A percentile compares a stretch with the other conserved stretches of the same genome.
Evolutionary conservation across 2,797 vertebrate species (phyloP).

Genomic region (Pygocentrus nattereri): DNA sequence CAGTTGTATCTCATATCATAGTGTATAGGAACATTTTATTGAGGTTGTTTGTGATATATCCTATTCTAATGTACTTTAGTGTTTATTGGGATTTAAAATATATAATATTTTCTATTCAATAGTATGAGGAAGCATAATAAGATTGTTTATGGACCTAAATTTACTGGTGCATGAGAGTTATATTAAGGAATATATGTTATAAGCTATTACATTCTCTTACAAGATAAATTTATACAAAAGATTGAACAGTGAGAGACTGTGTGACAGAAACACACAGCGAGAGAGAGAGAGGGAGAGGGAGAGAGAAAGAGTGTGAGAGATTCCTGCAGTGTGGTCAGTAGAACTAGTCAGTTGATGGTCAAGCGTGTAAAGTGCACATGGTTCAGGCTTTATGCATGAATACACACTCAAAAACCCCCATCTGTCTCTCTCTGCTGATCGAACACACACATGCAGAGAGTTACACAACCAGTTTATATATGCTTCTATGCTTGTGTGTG

Average conservation of each 20-base stretch:
- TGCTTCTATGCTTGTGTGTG: not conserved
- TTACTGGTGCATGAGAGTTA: too few relatives aligned
- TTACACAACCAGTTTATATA: not conserved
- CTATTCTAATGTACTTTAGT: too few relatives aligned
- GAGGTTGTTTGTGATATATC: too few relatives aligned
- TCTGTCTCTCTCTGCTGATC: not conserved
- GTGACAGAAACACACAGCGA: not conserved
- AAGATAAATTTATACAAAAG: too few relatives aligned
- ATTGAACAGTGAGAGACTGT: not conserved
- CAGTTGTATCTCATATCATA: too few relatives aligned
- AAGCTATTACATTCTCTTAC: too few relatives aligned
- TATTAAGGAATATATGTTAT: too few relatives aligned
- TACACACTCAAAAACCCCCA: not conserved
- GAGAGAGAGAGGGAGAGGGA: not conserved
- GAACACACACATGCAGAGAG: slow-evolving; percentile 9
- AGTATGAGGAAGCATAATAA: too few relatives aligned
- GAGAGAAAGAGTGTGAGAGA: not conserved
- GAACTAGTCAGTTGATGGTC: not conserved
- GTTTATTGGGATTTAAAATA: too few relatives aligned
- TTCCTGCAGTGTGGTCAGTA: not conserved
- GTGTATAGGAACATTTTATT: too few relatives aligned
- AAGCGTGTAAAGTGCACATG: slow-evolving; percentile 2
- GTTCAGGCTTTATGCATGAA: slow-evolving; percentile 10
- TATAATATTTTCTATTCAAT: too few relatives aligned
- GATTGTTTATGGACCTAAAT: too few relatives aligned